Evolutionary conservation across 2,113 vertebrate genomes (phyloP).

Genomic region (Bubalus kerabau): DNA sequence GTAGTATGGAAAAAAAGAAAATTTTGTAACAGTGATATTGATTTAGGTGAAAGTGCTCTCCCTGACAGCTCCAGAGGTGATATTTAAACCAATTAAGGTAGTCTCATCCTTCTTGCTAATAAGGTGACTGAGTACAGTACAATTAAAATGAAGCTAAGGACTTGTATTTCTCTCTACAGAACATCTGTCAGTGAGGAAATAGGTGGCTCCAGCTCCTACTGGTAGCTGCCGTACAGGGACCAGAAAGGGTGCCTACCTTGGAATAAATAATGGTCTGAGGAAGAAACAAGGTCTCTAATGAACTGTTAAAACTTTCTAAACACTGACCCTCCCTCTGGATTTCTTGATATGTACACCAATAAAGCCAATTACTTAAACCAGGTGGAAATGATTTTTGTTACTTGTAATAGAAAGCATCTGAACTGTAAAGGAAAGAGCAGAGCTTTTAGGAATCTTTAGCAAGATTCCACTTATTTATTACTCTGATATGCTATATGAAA

Average conservation of each 20-base stretch:
- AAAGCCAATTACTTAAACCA: conserved; percentile 4
- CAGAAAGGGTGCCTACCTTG: not conserved
- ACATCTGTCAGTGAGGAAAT: not conserved
- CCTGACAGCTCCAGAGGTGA: not conserved
- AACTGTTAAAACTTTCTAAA: not conserved
- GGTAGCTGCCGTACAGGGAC: not conserved
- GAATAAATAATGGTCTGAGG: not conserved
- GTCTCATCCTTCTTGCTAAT: not conserved
- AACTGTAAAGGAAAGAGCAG: not conserved
- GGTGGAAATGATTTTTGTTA: not conserved
- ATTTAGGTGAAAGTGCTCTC: not conserved
- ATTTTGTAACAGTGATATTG: not conserved
- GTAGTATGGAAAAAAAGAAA: not conserved
- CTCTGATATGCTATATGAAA: not conserved
- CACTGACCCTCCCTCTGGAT: not conserved
- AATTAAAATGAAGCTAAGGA: not conserved
- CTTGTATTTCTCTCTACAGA: not conserved
- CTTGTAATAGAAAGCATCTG: not conserved
- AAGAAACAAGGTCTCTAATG: not conserved
- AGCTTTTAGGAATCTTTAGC: not conserved
- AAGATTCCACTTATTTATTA: conserved; percentile 19
- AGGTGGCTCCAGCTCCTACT: not conserved
- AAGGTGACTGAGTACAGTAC: not conserved
- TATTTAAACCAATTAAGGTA: not conserved
- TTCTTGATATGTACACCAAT: not conserved